Conservation (phyloP, 2,113 vertebrate genomes). For the Hassar affinis region DNA sequence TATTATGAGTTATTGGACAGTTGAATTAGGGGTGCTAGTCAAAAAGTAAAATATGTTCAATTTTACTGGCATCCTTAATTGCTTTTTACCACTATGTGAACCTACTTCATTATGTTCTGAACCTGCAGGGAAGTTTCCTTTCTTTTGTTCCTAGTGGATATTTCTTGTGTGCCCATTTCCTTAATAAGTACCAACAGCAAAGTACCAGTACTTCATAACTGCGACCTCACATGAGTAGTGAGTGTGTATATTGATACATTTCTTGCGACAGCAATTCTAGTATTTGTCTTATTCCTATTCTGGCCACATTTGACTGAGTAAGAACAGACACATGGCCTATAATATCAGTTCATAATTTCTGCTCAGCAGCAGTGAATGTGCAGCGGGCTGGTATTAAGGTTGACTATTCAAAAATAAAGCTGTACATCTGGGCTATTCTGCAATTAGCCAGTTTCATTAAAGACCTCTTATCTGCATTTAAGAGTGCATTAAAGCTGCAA, state of each 20-base stretch:
- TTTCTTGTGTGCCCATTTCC: not conserved
- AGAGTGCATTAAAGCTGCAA: not conserved
- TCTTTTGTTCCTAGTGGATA: not conserved
- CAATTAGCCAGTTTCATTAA: not conserved
- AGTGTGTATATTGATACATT: not conserved
- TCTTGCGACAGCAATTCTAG: not conserved
- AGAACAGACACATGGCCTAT: not conserved
- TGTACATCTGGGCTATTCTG: not conserved
- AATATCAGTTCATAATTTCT: not conserved
- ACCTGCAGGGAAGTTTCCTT: not conserved
- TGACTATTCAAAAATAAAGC: not conserved
- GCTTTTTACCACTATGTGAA: not conserved
- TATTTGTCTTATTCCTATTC: not conserved
- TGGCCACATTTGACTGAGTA: not conserved
- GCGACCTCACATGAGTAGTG: not conserved
- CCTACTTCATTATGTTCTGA: not conserved
- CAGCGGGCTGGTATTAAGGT: not conserved
- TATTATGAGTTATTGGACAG: not conserved
- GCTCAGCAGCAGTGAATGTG: not conserved
- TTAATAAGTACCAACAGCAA: not conserved
- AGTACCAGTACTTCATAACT: not conserved
- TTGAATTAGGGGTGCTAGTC: not conserved
- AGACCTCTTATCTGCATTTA: not conserved
- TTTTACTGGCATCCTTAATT: not conserved
- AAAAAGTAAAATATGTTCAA: not conserved